Evolutionary conservation across 2,888 invertebrate genomes (phyloP).

Genomic region (Eristalis arbustorum): DNA sequence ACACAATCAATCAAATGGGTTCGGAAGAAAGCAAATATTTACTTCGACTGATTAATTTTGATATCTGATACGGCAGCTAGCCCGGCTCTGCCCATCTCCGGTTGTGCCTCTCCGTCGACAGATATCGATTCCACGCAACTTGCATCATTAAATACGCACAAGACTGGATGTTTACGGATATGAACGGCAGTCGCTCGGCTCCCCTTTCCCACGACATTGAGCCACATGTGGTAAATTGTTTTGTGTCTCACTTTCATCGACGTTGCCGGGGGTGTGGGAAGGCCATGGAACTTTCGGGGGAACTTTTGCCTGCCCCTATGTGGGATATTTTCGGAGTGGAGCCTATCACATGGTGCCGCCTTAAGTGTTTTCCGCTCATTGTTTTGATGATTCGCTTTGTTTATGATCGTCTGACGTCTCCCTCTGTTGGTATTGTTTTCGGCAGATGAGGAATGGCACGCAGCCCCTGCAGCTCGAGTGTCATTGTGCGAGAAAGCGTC

Average conservation of each 20-base stretch:
- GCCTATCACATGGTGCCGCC: neutral
- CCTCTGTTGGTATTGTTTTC: neutral
- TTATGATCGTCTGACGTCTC: neutral
- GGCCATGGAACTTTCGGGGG: neutral
- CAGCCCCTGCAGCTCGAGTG: neutral
- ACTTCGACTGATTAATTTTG: conserved; percentile 28
- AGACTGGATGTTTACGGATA: neutral
- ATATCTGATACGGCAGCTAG: conserved; percentile 12
- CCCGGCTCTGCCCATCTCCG: neutral
- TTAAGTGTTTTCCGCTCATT: neutral
- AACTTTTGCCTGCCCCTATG: neutral
- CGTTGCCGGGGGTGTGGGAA: neutral
- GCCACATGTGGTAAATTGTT: neutral
- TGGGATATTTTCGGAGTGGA: neutral
- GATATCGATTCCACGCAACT: neutral
- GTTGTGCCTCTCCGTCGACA: neutral
- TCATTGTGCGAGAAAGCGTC: neutral
- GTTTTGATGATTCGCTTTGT: neutral
- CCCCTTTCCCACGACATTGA: neutral
- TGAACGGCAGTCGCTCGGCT: neutral
- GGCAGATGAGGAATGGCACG: neutral
- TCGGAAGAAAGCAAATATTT: conserved; percentile 14
- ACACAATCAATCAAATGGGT: conserved; percentile 33
- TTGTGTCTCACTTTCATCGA: neutral
- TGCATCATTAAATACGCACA: neutral